Percentiles rank a stretch among this genome's conserved stretches.
Conservation (phyloP, 92 coral and sea anemone species). For the Zoanthus sociatus region DNA sequence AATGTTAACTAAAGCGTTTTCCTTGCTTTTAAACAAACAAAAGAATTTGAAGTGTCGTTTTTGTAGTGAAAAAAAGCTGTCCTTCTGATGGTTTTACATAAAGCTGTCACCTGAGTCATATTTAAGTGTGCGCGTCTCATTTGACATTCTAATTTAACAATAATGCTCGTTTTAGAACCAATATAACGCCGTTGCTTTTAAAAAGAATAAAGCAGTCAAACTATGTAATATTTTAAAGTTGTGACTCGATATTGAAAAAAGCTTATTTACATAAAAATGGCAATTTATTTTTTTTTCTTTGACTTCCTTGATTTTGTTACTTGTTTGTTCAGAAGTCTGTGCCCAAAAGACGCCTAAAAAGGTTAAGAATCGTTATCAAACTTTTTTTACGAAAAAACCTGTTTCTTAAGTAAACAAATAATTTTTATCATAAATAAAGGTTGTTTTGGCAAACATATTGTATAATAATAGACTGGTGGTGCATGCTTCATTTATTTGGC, state of each 20-base stretch:
- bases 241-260: neutral
- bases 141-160: constrained; percentile 8
- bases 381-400: neutral
- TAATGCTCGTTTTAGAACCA: neutral
- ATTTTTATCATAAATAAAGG: neutral
- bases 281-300: neutral
- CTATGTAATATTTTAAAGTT: neutral
- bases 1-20: neutral
- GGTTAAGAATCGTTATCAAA: neutral
- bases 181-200: constrained; percentile 55
- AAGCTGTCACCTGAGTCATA: neutral
- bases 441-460: neutral
- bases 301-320: neutral
- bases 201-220: neutral
- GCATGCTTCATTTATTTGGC: neutral
- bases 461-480: neutral
- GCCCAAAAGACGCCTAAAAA: neutral
- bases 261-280: neutral
- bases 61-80: neutral
- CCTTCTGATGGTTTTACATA: neutral
- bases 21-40: neutral
- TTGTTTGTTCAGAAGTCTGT: neutral
- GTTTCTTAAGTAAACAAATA: neutral
- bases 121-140: neutral
- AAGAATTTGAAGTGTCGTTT: neutral